Evolutionary conservation across 2,797 vertebrate species (phyloP).

Genomic region (Poecilia velifera): DNA sequence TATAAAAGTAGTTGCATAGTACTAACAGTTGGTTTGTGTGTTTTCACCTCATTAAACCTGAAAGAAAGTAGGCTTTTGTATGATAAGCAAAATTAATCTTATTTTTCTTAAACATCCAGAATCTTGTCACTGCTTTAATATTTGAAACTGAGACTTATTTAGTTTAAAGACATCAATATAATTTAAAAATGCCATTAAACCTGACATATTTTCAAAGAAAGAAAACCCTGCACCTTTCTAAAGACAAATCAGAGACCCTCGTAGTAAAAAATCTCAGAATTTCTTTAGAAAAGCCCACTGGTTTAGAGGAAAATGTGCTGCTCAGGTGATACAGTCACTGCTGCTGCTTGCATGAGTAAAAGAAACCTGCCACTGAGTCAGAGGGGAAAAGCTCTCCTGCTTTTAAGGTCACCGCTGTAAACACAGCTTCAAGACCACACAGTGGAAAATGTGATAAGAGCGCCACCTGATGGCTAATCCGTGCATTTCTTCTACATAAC

Average conservation of each 20-base stretch:
- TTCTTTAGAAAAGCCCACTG: neutral
- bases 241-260: neutral
- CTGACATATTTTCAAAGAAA: neutral
- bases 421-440: conserved; percentile 10
- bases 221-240: neutral
- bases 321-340: neutral
- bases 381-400: neutral
- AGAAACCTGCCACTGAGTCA: neutral
- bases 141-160: neutral
- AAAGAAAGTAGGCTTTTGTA: neutral
- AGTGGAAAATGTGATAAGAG: conserved; percentile 29
- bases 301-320: neutral
- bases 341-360: neutral
- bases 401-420: conserved; percentile 2
- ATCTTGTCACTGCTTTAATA: neutral
- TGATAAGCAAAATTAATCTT: neutral
- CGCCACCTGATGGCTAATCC: conserved; percentile 54
- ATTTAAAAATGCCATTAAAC: neutral
- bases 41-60: neutral
- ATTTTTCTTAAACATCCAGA: neutral
- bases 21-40: neutral
- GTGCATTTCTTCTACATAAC: neutral
- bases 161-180: neutral
- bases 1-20: neutral
- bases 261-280: neutral